A percentile compares a stretch with the other conserved stretches of the same genome.
Conservation (phyloP, 2,888 invertebrate species). For the Liopterus haemorrhoidalis region DNA sequence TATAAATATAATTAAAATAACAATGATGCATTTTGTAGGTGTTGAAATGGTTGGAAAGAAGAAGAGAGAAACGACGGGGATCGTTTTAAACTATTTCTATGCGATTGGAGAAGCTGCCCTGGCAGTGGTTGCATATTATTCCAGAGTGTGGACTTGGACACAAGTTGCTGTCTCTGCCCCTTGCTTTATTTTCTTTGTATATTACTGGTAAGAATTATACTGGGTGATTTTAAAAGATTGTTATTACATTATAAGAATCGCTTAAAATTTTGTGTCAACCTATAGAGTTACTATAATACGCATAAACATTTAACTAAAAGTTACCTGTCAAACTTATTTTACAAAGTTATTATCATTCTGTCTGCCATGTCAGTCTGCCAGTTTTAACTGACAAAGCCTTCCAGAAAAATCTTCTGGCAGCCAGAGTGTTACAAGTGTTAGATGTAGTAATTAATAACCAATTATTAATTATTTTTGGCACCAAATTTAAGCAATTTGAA, state of each 20-base stretch:
- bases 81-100: constrained; percentile 59
- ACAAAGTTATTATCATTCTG: not conserved
- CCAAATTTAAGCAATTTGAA: too few relatives aligned
- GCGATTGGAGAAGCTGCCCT: constrained; percentile 59
- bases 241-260: too few relatives aligned
- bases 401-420: too few relatives aligned
- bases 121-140: constrained; percentile 54
- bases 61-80: constrained; percentile 57
- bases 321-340: not conserved
- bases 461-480: not conserved
- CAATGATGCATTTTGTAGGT: constrained; percentile 42
- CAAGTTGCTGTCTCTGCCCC: constrained; percentile 57
- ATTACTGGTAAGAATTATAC: constrained; percentile 53
- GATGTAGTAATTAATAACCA: too few relatives aligned
- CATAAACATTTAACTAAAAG: not conserved
- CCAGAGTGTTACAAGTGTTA: too few relatives aligned
- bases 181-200: constrained; percentile 53
- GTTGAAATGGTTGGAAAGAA: constrained; percentile 61
- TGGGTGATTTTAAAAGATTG: constrained; percentile 21
- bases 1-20: not conserved
- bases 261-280: not conserved
- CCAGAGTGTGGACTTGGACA: constrained; percentile 54
- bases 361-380: too few relatives aligned
- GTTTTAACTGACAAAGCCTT: too few relatives aligned
- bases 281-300: too few relatives aligned